These are phyloP conservation scores for Epizoanthus ramosus DNA, from an alignment of 92 coral and sea anemone species.

Conservation along the genomic window DNA sequence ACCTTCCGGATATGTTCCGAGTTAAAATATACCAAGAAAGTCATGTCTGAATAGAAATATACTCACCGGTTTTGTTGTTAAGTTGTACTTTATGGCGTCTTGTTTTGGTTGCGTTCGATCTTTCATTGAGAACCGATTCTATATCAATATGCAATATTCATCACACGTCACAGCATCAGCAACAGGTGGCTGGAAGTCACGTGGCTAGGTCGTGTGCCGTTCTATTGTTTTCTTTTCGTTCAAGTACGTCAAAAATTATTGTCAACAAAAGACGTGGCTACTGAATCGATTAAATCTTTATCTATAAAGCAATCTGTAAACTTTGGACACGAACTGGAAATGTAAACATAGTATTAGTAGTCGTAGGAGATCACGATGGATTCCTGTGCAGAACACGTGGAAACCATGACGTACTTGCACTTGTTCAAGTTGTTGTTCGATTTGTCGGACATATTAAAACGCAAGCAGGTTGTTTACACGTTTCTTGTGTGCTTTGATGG, in stretches of 20 bases:
- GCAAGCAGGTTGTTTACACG: too few species aligned
- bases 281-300: constrained; percentile 13
- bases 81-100: constrained; percentile 25
- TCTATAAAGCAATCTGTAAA: background rate
- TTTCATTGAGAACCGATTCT: constrained; percentile 26
- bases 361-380: background rate
- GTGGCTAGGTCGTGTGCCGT: constrained; percentile 31
- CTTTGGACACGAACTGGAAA: background rate
- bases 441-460: background rate
- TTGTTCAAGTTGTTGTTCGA: too few species aligned
- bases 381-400: background rate
- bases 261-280: constrained; percentile 9
- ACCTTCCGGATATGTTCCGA: background rate
- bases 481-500: background rate
- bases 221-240: constrained; percentile 22
- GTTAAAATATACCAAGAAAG: background rate
- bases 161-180: constrained; percentile 78
- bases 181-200: constrained; percentile 79
- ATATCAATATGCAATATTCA: constrained; percentile 40
- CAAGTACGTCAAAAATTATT: background rate
- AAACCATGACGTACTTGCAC: background rate
- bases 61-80: constrained; percentile 41
- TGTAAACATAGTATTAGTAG: constrained; percentile 4
- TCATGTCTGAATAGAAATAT: background rate
- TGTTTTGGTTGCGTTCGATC: constrained; percentile 37